These are phyloP conservation scores for Tetramorium bicarinatum DNA, from an alignment of 2,888 invertebrate genomes.

Conservation along the genomic window DNA sequence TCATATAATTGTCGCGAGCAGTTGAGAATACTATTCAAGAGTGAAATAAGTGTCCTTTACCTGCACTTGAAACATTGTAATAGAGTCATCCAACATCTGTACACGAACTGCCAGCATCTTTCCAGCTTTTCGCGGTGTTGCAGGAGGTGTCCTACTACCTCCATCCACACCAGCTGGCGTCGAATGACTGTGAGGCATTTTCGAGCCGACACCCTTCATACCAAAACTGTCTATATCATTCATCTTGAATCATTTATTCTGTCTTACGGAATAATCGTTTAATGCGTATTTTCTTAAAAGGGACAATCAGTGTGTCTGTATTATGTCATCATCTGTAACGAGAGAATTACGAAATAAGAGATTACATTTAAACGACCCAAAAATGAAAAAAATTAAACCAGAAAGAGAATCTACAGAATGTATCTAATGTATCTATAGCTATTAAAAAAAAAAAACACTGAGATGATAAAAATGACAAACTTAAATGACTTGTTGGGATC, in stretches of 20 bases:
- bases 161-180: conserved; percentile 95
- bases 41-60: conserved; percentile 85
- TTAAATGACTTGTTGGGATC: not conserved
- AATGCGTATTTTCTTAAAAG: conserved; percentile 51
- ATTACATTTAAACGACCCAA: not conserved
- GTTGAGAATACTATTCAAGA: not conserved
- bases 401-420: not conserved
- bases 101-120: conserved; percentile 96
- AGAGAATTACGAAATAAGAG: conserved; percentile 5
- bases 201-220: conserved; percentile 87
- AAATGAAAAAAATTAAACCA: not conserved
- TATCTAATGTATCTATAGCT: not conserved
- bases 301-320: conserved; percentile 60
- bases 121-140: conserved; percentile 94
- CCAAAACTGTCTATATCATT: conserved; percentile 83
- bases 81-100: conserved; percentile 95
- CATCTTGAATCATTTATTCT: conserved; percentile 76
- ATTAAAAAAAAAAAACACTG: not conserved
- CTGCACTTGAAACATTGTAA: conserved; percentile 97
- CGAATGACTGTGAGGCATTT: conserved; percentile 94
- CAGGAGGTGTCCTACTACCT: conserved; percentile 91
- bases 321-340: conserved; percentile 80
- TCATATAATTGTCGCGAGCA: not conserved
- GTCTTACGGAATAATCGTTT: conserved; percentile 30
- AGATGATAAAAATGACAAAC: not conserved